Base-by-base conservation (phyloP, 2,888 invertebrate species). In the Acanthoscelides obtectus region DNA sequence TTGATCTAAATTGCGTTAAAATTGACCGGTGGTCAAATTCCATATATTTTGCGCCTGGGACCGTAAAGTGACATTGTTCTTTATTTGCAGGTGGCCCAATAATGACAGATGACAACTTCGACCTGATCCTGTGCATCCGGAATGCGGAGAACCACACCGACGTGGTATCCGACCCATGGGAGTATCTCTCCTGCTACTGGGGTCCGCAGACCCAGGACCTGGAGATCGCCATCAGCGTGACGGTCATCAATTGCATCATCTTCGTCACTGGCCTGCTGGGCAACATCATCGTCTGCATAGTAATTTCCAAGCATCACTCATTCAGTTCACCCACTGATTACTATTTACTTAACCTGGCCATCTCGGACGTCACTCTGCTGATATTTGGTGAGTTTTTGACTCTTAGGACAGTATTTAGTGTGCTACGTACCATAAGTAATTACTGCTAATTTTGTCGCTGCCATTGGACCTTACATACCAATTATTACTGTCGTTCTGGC, bases 291-390 rank as follows among this genome's bases (percentile, higher is more conserved):
- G 96, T 96, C 6, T 96, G 96, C 81, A 88, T 93, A 66, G 96
- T 97, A 19, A 96, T 97, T 70, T 89, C 92, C 8, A 89, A 90
- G 45, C 94, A 96, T 81, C 88, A 91, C 0, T 89, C 92, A 6
- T 92, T 97, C 92, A 95, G 95, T 80, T 95, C 95, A 0, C 93
- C 96, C 0, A 97, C 97, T 0, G 97, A 97, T 83, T 97, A 94
- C 83, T 97, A 97, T 83, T 88, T 97, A 68, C 94, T 96, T 87
- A 96, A 94, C 82, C 86, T 96, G 85, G 95, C 97, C 20, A 87
- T 96, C 20, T 95, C 96, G 21, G 97, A 97, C 84, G 86, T 97
- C 20, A 89, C 93, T 69, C 88, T 96, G 75, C 87, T 97, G 19
- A 82, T 94, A 3, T 90, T 96, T 79, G 97, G 96, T 93, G 84